phyloP scores from a whole-genome alignment of 2,888 invertebrate species.

The Furcula furcula region DNA sequence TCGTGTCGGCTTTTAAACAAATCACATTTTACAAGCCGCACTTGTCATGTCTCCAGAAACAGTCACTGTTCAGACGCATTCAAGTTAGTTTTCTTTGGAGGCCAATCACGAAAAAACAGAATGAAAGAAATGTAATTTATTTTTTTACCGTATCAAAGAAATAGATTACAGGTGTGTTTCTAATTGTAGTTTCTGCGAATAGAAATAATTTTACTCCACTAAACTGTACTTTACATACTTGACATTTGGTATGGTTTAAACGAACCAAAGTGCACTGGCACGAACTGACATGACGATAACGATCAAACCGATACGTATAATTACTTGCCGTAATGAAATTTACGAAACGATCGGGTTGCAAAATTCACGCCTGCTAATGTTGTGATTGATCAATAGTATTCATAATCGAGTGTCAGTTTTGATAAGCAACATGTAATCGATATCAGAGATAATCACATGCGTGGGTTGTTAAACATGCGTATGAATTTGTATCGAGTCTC shows the following conservation, averaged over 20 bases:
- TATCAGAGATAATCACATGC: constrained; percentile 3
- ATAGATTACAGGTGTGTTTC: neutral
- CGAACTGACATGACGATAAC: constrained; percentile 36
- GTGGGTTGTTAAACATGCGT: constrained; percentile 7
- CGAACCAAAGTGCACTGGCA: constrained; percentile 15
- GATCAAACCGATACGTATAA: constrained; percentile 52
- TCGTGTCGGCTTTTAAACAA: constrained; percentile 30
- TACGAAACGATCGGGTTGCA: constrained; percentile 37
- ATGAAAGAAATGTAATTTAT: neutral
- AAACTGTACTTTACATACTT: neutral
- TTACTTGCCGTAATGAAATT: constrained; percentile 48
- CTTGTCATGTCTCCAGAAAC: constrained; percentile 27
- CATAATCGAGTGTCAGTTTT: constrained; percentile 14
- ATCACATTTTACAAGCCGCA: constrained; percentile 55
- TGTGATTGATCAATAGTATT: constrained; percentile 26
- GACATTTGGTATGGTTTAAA: neutral
- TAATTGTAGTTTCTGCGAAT: too few species aligned
- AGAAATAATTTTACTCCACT: too few species aligned
- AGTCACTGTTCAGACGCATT: constrained; percentile 16
- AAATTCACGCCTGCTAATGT: constrained; percentile 16
- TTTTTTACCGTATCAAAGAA: neutral
- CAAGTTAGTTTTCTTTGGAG: constrained; percentile 36
- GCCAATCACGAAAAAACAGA: constrained; percentile 7
- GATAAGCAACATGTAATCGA: constrained; percentile 12
- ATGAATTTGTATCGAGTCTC: too few species aligned